phyloP scores from a whole-genome alignment of 2,797 vertebrate genomes.

The Gorsachius magnificus region DNA sequence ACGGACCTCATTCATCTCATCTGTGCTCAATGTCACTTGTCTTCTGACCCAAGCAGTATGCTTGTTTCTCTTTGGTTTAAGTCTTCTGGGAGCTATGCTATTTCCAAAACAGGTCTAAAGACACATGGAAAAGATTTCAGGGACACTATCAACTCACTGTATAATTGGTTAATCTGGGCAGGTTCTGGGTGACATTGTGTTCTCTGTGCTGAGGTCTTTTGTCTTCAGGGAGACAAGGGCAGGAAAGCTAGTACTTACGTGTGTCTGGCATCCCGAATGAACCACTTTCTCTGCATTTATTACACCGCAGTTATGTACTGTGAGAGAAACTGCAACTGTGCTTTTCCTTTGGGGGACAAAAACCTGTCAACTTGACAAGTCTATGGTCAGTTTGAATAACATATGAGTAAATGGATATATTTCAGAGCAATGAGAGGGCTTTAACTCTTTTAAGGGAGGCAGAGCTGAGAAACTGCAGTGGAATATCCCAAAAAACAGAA shows the following conservation, averaged over 20 bases:
- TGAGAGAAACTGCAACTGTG: not conserved
- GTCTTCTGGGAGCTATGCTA: not conserved
- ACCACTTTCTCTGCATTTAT: not conserved
- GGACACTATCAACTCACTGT: not conserved
- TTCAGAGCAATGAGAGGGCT: not conserved
- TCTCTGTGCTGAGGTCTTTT: not conserved
- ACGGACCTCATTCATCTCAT: not conserved
- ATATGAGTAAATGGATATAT: not conserved
- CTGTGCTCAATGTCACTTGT: not conserved
- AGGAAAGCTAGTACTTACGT: not conserved
- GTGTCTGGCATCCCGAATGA: slow-evolving; percentile 8
- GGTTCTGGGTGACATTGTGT: not conserved
- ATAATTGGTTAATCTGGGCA: not conserved
- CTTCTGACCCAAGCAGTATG: not conserved
- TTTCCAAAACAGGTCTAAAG: not conserved
- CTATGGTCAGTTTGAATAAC: not conserved
- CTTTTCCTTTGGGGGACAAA: slow-evolving; percentile 1
- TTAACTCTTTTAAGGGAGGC: not conserved
- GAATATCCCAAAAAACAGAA: not conserved
- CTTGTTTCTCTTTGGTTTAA: not conserved
- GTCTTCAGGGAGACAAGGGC: not conserved
- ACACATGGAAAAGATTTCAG: not conserved
- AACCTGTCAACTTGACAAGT: not conserved
- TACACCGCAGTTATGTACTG: not conserved
- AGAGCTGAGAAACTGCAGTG: not conserved